Evolutionary conservation across 2,888 invertebrate genomes (phyloP), one percentile per base, ranked within the genome.

Genomic region (Tenthredo mesomela): DNA sequence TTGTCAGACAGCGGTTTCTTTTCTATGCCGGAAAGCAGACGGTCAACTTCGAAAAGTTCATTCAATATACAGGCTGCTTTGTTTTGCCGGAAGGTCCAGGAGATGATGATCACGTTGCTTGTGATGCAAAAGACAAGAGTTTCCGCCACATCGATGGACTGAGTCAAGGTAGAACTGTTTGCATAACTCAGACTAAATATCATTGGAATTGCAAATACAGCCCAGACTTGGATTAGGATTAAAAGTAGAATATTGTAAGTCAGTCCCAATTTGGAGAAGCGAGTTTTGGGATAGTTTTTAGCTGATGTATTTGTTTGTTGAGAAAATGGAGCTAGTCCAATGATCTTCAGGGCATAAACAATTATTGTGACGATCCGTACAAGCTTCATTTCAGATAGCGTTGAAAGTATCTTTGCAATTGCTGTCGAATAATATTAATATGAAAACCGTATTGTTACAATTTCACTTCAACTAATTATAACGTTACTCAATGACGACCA

Each of bases 281-380:
- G 25, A 29, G 7, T 75, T 4, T 10, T n/a, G 33, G 33, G 15
- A 33, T 7, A 50, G 6, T 50, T 54, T 33, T 43, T 10, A 10
- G 71, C 21, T 5, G 43, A 73, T 21, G 0, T 10, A 3, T 73
- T 21, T 5, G 40, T 21, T 7, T 43, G 37, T 10, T 4, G 71
- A 43, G 71, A 73, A 21, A 73, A 43, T 43, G 71, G 71, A 43
- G 71, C 71, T 18, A 73, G 25, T 73, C 71, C 71, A n/a, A 73
- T 73, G 21, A 73, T 73, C 43, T 73, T 73, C 5, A 73, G 12
- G 40, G 21, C 21, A n/a, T 21, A 73, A 40, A 43, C 33, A 15
- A 33, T 10, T 2, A 43, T 43, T 40, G 43, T 5, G 9, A 73
- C 43, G 21, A 73, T 73, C n/a, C 9, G 43, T 2, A 43, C n/a